These are phyloP conservation scores for Aphaenogaster rudis DNA, from an alignment of 1,140 invertebrate species.

Conservation along the genomic window DNA sequence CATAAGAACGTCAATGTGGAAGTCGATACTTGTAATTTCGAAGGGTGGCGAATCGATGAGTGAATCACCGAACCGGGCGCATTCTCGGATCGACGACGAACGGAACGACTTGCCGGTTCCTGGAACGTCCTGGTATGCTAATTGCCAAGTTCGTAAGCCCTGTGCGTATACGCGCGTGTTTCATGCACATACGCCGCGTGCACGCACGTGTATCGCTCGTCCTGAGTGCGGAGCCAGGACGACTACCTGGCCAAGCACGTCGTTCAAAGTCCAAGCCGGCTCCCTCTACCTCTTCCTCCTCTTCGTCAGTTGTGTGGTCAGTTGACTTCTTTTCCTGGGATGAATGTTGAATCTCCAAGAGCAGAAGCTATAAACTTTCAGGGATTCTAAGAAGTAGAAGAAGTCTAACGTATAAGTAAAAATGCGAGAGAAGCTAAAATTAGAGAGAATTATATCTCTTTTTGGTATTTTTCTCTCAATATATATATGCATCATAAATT, in stretches of 20 bases:
- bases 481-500: neutral
- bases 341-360: conserved; percentile 13
- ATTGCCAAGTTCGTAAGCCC: conserved; percentile 76
- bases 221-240: conserved; percentile 29
- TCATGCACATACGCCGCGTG: conserved; percentile 67
- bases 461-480: neutral
- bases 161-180: conserved; percentile 61
- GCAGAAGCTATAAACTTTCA: conserved; percentile 17
- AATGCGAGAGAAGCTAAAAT: neutral
- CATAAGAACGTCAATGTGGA: neutral
- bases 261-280: conserved; percentile 62
- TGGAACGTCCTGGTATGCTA: conserved; percentile 84
- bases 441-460: neutral
- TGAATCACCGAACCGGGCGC: conserved; percentile 57
- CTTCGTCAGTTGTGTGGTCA: conserved; percentile 29
- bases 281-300: conserved; percentile 35
- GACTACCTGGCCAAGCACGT: conserved; percentile 38
- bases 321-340: neutral
- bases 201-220: conserved; percentile 33
- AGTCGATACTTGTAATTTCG: neutral
- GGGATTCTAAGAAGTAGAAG: neutral
- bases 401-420: neutral
- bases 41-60: conserved; percentile 14
- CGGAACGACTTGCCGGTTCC: conserved; percentile 75
- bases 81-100: conserved; percentile 52